Base-by-base conservation (phyloP, 2,888 invertebrate genomes). In the Cosmopolites sordidus region DNA sequence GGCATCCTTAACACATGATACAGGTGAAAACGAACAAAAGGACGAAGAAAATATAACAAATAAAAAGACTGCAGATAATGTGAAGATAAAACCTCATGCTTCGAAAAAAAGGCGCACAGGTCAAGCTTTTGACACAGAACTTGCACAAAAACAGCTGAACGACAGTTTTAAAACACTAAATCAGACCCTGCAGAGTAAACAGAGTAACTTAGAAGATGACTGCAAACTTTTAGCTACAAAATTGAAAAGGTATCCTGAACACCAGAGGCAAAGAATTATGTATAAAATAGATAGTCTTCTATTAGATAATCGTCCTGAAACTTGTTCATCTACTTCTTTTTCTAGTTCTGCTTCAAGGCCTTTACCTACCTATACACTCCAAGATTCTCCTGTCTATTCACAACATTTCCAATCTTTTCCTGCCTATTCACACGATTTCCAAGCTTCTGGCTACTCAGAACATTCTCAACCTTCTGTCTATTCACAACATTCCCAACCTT, bases 61-160 rank as follows among this genome's bases (percentile, higher is more conserved):
- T 27, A 27, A 8, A 16, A 42, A 42, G 42, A 42, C 16, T 6
- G 12, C 8, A 42, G 16, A 42, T 42, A 16, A 42, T 4, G 8
- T 6, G 16, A 42, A 14, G 16, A 42, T 6, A 27, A 9, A 27
- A 27, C 4, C 27, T 27, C 27, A 27, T 27, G 27, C 9, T 27
- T 42, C 8, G 16, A 15, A 16, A 16, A 39, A 48, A 39, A 47
- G 39, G 33, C 37, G 18, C 17, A 48, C 12, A n/a, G n/a, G n/a
- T n/a, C n/a, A n/a, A n/a, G n/a, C n/a, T n/a, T n/a, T n/a, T n/a
- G n/a, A n/a, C n/a, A 9, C 17, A 16, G 38, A 16, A 37, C n/a
- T n/a, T n/a, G n/a, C n/a, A n/a, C n/a, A 48, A 40, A 48, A 48
- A 48, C 39, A 48, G 14, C 39, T 48, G 22, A 48, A 48, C 27